Evolutionary conservation across 2,797 vertebrate species (phyloP), one percentile per base, ranked within the genome.

Genomic region (Anguilla pacifica): DNA sequence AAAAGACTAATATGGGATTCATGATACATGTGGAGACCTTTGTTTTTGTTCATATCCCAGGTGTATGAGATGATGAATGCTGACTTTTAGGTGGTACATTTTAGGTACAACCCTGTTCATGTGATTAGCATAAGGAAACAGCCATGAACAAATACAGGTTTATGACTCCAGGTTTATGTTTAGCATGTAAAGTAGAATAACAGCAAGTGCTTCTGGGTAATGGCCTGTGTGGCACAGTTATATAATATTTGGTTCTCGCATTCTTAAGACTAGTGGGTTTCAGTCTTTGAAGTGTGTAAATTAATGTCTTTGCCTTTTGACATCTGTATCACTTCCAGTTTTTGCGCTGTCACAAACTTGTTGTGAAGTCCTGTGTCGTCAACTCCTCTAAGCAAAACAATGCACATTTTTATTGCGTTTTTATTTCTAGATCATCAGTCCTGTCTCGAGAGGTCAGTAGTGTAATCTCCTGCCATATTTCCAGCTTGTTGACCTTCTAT

Each of bases 381-480:
- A 79, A 6, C 4, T 79, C 15, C 74, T 79, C 39, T 79, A 46
- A 39, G 35, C 74, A 79, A 39, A 43, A 22, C 74, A 46, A 43
- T 79, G 13, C 35, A 7, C 17, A 79, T 79, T 6, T 79, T 39
- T 43, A 17, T 39, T 43, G 74, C 35, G 3, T 43, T 79, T 67
- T 59, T 59, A 39, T 22, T 51, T 53, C 43, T 86, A 86, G 46
- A 11, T 74, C 51, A 74, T 51, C 1, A 11, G 3, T 53, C 64
- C n/a, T 57, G 51, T 46, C 1, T 28, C 13, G 17, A 79, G 35
- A 79, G 72, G 17, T 77, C 64, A 74, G 10, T 72, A 49, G 25
- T 86, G 67, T 51, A 86, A 86, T 51, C 64, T 53, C 43, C 22
- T n/a, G 9, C 43, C 61, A 49, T 25, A 70, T 22, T 86, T 49